Percentiles rank a stretch among this genome's conserved stretches.
phyloP scores from a whole-genome alignment of 2,888 invertebrate genomes.

The Rhagonycha lutea region DNA sequence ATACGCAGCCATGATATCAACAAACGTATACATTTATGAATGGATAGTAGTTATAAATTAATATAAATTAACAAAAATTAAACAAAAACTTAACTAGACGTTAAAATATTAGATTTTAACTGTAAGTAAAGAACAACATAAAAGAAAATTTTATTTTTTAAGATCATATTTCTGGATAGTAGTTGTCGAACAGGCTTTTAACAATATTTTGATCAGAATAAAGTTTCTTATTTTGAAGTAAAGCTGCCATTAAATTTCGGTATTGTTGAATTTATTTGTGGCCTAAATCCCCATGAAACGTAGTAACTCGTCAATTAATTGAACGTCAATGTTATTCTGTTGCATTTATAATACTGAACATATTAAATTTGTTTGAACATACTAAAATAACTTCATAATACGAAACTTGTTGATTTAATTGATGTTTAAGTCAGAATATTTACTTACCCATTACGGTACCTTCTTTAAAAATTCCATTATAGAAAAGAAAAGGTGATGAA shows the following conservation, averaged over 20 bases:
- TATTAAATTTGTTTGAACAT: not conserved
- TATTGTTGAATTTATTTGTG: not conserved
- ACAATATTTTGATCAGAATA: no score
- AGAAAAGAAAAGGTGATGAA: not conserved
- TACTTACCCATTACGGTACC: constrained; percentile 4
- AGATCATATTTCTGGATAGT: no score
- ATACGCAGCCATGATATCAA: no score
- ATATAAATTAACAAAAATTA: no score
- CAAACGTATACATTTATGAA: no score
- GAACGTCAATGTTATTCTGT: not conserved
- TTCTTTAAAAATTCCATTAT: not conserved
- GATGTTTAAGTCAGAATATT: not conserved
- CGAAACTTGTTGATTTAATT: not conserved
- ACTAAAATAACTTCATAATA: not conserved
- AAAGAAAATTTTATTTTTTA: no score
- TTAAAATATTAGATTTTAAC: no score
- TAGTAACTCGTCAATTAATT: not conserved
- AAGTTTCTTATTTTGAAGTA: not conserved
- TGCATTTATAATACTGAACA: not conserved
- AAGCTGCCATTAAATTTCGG: not conserved
- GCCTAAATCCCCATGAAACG: not conserved
- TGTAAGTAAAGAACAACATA: no score
- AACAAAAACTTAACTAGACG: no score
- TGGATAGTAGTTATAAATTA: no score
- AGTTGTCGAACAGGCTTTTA: no score